Evolutionary conservation across 1,140 invertebrate genomes (phyloP).

Genomic region (Drosophila erecta): DNA sequence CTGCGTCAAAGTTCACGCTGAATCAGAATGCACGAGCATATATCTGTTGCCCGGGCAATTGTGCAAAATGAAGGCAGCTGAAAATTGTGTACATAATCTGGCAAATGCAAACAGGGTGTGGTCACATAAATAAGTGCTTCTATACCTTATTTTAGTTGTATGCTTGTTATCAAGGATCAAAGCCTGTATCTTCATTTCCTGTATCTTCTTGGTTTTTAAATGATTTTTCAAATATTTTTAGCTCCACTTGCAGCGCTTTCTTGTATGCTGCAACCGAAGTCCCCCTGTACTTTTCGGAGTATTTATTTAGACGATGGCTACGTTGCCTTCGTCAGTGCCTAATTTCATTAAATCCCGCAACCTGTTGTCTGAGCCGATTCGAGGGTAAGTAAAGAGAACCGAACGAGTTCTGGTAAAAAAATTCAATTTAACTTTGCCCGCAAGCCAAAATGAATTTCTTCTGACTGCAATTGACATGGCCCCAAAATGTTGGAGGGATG

Average conservation of each 20-base stretch:
- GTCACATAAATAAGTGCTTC: background rate
- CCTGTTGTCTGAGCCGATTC: conserved; percentile 59
- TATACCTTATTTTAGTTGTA: background rate
- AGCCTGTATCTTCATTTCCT: too few relatives aligned
- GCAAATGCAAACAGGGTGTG: conserved; percentile 20
- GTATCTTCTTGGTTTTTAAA: too few relatives aligned
- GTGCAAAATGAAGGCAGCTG: conserved; percentile 58
- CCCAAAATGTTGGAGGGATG: background rate
- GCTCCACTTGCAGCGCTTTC: background rate
- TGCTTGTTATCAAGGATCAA: too few relatives aligned
- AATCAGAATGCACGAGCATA: conserved; percentile 41
- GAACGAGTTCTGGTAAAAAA: conserved; percentile 56
- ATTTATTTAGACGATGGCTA: conserved; percentile 23
- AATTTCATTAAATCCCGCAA: conserved; percentile 75
- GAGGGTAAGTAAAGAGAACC: conserved; percentile 27
- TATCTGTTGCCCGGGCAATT: conserved; percentile 65
- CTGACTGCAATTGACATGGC: conserved; percentile 61
- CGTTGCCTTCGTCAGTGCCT: conserved; percentile 26
- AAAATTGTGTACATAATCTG: conserved; percentile 54
- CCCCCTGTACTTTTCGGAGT: conserved; percentile 18
- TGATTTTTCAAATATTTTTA: background rate
- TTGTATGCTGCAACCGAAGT: background rate
- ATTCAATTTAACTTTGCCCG: conserved; percentile 72
- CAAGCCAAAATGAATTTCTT: conserved; percentile 51
- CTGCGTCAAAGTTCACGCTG: conserved; percentile 69